Percentiles rank a stretch among this genome's conserved stretches.
Evolutionary conservation across 2,113 vertebrate genomes (phyloP).

Genomic region (Toxostoma redivivum): DNA sequence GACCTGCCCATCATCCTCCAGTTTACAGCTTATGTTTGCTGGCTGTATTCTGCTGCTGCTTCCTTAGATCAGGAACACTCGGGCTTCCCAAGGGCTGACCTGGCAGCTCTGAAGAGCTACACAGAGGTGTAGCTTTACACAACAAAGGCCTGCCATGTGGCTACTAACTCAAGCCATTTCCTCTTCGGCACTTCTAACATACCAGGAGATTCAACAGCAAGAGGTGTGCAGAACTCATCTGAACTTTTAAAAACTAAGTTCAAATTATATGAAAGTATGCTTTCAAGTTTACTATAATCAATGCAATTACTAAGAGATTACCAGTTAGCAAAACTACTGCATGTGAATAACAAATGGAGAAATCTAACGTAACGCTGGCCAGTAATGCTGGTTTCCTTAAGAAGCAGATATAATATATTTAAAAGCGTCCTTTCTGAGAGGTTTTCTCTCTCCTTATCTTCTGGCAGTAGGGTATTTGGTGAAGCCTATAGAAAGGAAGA

Average conservation of each 20-base stretch:
- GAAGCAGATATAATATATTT: constrained; percentile 55
- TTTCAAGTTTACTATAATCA: constrained; percentile 50
- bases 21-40: constrained; percentile 24
- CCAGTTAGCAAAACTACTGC: constrained; percentile 67
- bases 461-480: constrained; percentile 69
- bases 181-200: constrained; percentile 12
- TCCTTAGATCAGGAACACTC: not conserved
- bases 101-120: not conserved
- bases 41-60: constrained; percentile 8
- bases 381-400: constrained; percentile 66
- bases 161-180: not conserved
- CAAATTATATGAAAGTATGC: constrained; percentile 43
- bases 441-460: constrained; percentile 49
- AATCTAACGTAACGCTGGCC: constrained; percentile 64
- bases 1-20: constrained; percentile 49
- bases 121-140: not conserved
- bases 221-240: constrained; percentile 25
- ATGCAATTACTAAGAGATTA: constrained; percentile 70
- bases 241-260: constrained; percentile 45
- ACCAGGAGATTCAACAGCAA: constrained; percentile 5
- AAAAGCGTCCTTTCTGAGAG: constrained; percentile 49
- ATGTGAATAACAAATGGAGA: constrained; percentile 63
- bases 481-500: constrained; percentile 57
- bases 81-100: not conserved
- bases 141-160: not conserved